Conservation (phyloP, 2,113 vertebrate genomes). For the Phylloscopus trochilus region DNA sequence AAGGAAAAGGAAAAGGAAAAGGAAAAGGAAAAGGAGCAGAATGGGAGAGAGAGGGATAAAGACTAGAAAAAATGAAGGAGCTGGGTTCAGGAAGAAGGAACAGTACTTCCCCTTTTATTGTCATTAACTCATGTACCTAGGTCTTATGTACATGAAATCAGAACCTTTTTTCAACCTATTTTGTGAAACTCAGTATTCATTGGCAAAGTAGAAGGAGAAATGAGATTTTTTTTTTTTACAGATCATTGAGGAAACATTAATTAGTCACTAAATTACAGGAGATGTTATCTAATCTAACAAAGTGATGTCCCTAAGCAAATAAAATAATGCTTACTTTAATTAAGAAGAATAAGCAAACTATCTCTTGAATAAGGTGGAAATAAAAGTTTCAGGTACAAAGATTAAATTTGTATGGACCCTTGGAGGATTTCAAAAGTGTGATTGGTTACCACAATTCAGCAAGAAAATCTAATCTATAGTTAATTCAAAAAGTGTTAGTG, state of each 20-base stretch:
- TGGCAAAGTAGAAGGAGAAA: background rate
- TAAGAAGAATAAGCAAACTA: slow-evolving; percentile 1
- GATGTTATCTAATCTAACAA: background rate
- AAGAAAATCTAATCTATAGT: background rate
- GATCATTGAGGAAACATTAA: background rate
- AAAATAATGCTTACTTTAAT: slow-evolving; percentile 13
- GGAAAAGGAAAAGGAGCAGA: background rate
- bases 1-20: no score
- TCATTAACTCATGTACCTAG: background rate
- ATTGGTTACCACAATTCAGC: background rate
- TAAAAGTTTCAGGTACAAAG: background rate
- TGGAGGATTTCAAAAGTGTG: background rate
- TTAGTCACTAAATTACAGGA: background rate
- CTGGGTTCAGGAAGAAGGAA: background rate
- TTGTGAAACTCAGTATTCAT: background rate
- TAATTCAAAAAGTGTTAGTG: background rate
- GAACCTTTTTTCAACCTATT: background rate
- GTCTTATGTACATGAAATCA: background rate
- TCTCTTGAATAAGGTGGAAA: background rate
- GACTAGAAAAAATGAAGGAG: background rate
- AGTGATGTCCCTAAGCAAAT: background rate
- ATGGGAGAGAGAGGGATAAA: background rate
- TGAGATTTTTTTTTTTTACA: background rate
- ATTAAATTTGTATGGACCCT: background rate
- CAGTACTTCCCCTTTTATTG: background rate